Evolutionary conservation across 2,113 vertebrate genomes (phyloP).

Genomic region (Oryzias javanicus): DNA sequence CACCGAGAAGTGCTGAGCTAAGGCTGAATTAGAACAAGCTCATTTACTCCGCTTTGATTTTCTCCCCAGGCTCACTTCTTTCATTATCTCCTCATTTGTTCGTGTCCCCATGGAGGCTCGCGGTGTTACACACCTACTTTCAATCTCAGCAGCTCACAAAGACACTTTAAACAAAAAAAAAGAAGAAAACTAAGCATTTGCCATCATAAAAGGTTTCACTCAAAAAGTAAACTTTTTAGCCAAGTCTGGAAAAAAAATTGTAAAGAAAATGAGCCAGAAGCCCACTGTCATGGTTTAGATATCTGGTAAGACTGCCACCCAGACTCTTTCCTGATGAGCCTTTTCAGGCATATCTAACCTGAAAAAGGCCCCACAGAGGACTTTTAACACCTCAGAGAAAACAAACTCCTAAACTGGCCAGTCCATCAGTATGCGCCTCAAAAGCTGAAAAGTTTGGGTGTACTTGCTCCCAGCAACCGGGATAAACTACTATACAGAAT

Average conservation of each 20-base stretch:
- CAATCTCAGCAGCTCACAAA: conserved; percentile 54
- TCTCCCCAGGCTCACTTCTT: conserved; percentile 61
- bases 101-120: conserved; percentile 46
- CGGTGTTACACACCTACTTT: conserved; percentile 27
- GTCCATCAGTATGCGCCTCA: too few relatives aligned
- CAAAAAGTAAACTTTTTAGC: conserved; percentile 6
- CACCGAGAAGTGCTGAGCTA: conserved; percentile 61
- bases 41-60: conserved; percentile 62
- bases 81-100: conserved; percentile 71
- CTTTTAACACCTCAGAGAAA: too few relatives aligned
- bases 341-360: too few relatives aligned
- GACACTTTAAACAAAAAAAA: conserved; percentile 9
- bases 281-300: too few relatives aligned
- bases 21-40: conserved; percentile 60
- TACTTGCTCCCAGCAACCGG: too few relatives aligned
- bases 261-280: not conserved
- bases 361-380: too few relatives aligned
- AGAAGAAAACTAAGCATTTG: not conserved
- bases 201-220: conserved; percentile 8
- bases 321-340: too few relatives aligned
- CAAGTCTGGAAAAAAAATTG: not conserved
- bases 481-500: too few relatives aligned
- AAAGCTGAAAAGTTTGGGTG: too few relatives aligned
- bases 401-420: too few relatives aligned
- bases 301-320: too few relatives aligned